Base-by-base conservation (phyloP, 2,797 vertebrate species). In the Microctenopoma steveboyesi region DNA sequence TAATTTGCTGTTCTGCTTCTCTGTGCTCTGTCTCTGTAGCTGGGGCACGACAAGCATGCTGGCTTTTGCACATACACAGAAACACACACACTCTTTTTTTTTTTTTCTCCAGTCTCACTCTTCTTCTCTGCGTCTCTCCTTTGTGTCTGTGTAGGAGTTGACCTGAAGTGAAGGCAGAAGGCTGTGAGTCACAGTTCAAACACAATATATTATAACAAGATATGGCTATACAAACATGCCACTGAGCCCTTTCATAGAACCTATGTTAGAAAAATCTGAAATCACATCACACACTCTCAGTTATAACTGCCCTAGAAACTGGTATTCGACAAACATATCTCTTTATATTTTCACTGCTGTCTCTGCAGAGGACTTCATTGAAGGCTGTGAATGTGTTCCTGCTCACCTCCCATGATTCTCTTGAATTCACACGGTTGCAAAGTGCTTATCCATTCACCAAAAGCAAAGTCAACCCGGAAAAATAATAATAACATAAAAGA, bases 1-100 rank as follows among this genome's bases (percentile, higher is more conserved):
- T 88, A 56, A 86, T 89, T 86, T 78, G 64, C 84, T 55, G 76
- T 70, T 84, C 73, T 84, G 81, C 82, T 62, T 83, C 77, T 78
- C 65, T 73, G 69, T 45, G 72, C 75, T 70, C 65, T n/a, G 54
- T 81, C 71, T 78, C 68, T 71, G 16, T 37, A 69, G 74, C 63
- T 25, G 64, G 64, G 63, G 59, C 76, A 66, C 8, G 2, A 54
- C 76, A 74, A 28, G 62, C 65, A 70, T 40, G 14, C 56, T 5
- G 6, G 5, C 25, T 45, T 55, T 8, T 50, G 42, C 64, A 61
- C 35, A 33, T 53, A 54, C 72, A 59, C 65, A 46, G 50, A 59
- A 70, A 53, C 52, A 48, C 42, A 37, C 55, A 50, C 37, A 37
- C 47, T 64, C 10, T 5, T 33, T 75, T 72, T 4, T 39, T 10